Percentiles rank a stretch among this genome's conserved stretches.
phyloP scores from a whole-genome alignment of 92 coral and sea anemone genomes.

The Palythoa grandis region DNA sequence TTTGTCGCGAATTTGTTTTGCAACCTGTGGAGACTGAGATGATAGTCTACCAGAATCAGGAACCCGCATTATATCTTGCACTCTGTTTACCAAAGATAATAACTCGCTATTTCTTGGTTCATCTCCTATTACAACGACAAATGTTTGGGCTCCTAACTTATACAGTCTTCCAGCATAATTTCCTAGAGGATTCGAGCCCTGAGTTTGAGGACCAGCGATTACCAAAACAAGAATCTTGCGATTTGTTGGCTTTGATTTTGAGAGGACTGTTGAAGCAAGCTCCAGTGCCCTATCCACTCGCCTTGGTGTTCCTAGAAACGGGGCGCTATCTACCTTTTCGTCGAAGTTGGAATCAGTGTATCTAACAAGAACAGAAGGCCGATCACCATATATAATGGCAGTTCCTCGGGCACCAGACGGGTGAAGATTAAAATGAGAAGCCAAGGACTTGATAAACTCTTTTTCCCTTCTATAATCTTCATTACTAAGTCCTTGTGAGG shows the following conservation, averaged over 20 bases:
- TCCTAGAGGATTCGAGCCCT: neutral
- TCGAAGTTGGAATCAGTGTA: neutral
- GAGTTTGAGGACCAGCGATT: slow-evolving; percentile 4
- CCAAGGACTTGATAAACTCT: slow-evolving; percentile 15
- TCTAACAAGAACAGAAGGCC: slow-evolving; percentile 19
- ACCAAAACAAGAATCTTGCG: slow-evolving; percentile 10
- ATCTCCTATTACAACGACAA: no score
- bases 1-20: slow-evolving; percentile 8
- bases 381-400: neutral
- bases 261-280: neutral
- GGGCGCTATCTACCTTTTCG: slow-evolving; percentile 4
- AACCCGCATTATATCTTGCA: neutral
- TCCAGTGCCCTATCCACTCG: slow-evolving; percentile 5
- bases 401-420: slow-evolving; percentile 28
- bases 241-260: neutral
- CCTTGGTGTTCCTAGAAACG: neutral
- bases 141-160: slow-evolving; percentile 3
- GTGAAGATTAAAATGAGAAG: slow-evolving; percentile 17
- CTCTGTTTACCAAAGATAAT: neutral
- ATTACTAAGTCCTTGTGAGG: neutral
- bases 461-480: slow-evolving; percentile 12
- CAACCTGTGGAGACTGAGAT: neutral
- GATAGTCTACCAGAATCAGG: neutral
- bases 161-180: neutral
- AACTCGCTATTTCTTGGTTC: neutral